Conservation (phyloP, 2,888 invertebrate species). For the Cheilosia vulpina region DNA sequence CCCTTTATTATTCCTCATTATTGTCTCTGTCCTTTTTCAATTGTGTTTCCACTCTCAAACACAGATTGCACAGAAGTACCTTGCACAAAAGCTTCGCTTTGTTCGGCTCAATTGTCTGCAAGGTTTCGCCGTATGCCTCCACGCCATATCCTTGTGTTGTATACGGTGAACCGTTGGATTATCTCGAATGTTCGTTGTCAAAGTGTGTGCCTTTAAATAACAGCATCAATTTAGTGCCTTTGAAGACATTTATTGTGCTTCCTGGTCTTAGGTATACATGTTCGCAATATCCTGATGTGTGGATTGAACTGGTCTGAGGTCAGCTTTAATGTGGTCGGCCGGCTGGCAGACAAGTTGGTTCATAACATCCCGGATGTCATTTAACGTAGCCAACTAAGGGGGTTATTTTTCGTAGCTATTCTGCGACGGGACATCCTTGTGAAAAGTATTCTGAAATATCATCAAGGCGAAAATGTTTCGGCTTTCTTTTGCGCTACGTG, state of each 20-base stretch:
- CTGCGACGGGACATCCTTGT: constrained; percentile 12
- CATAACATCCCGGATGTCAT: constrained; percentile 50
- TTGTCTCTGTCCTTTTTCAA: constrained; percentile 63
- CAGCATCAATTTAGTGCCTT: constrained; percentile 44
- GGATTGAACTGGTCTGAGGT: constrained; percentile 33
- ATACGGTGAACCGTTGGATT: constrained; percentile 29
- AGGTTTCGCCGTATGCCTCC: constrained; percentile 10
- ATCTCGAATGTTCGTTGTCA: constrained; percentile 36
- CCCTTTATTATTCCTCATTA: constrained; percentile 60
- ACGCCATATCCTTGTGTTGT: constrained; percentile 15
- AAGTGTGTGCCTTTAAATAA: constrained; percentile 58
- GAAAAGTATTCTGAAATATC: constrained; percentile 50
- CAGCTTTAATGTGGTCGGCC: constrained; percentile 60
- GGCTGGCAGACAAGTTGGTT: constrained; percentile 20
- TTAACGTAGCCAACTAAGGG: constrained; percentile 18
- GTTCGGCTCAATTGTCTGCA: constrained; percentile 38
- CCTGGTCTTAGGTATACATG: constrained; percentile 33
- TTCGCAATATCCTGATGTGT: constrained; percentile 57
- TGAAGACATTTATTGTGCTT: constrained; percentile 67
- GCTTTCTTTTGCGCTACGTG: constrained; percentile 36
- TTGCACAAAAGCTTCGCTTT: constrained; percentile 58
- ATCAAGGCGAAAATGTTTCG: constrained; percentile 43
- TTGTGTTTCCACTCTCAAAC: constrained; percentile 43
- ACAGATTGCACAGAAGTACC: constrained; percentile 32
- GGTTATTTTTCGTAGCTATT: neutral